Base-by-base conservation (phyloP, 2,888 invertebrate species). In the Idaea straminata region DNA sequence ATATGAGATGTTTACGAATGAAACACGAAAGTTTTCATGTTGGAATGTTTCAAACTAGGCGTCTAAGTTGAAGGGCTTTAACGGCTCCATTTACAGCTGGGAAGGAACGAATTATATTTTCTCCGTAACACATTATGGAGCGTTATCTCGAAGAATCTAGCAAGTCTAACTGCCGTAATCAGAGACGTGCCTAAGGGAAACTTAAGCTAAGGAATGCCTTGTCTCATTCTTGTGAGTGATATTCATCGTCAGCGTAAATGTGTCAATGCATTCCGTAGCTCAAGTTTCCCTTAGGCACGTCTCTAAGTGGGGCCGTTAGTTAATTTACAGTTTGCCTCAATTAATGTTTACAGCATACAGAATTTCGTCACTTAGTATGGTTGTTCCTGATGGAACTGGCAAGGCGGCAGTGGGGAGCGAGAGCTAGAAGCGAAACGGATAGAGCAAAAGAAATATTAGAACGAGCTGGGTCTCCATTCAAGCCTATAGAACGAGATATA, bases 381-480 rank as follows among this genome's bases (percentile, higher is more conserved):
- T 83, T 96, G 25, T 92, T 96, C 66, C 83, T 96, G 25, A 96
- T 95, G 89, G 96, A 96, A 77, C 87, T 96, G 72, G 95, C 96
- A 62, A 93, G 95, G 61, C 91, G 96, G 0, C 93, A 94, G 61
- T 96, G 93, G 93, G 83, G 86, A 3, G 86, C 90, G 0, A 71
- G 92, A 61, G 67, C 86, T 0, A 77, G 91, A 10, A 78, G 72
- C 5, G 90, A 91, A 68, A 72, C 80, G 36, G 86, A 86, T 4
- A 72, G 83, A 35, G 89, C 91, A 0, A 75, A 74, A 0, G 65
- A 61, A 3, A 82, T 92, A 2, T 76, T 92, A 15, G 70, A 73
- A 0, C 74, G 83, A 64, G 85, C 85, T 0, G 91, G 92, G 0
- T 76, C 77, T 0, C 88, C 87, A 0, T 87, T 93, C 67, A 82